Evolutionary conservation across 2,888 invertebrate species (phyloP), one percentile per base, ranked within the genome.

Genomic region (Meiosimyza decipiens): DNA sequence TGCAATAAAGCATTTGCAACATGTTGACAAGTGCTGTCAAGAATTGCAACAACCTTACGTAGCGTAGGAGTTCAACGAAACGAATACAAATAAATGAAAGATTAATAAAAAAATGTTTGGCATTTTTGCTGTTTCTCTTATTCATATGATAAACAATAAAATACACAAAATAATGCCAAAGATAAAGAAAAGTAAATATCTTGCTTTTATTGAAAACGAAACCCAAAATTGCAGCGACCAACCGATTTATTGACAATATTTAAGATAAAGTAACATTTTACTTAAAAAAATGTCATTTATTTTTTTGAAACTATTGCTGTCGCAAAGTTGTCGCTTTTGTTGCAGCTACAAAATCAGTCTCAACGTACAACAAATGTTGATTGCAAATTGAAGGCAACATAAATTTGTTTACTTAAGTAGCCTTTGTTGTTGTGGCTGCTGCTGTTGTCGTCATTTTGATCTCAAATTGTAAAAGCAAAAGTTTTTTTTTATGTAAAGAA

Each of bases 321-420:
- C 22, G 57, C 16, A 18, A 40, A 7, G 22, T 59, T 59, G 57
- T 59, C 54, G 16, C 4, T 59, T 18, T 59, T 59, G 57, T 59
- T 59, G 57, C 16, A 16, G 12, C 57, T 18, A 59, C 57, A 9
- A 59, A 59, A 22, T 59, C 57, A 59, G 54, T 54, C 18, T 28
- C 16, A 13, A 40, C 40, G 16, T 22, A 18, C 57, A 59, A 59
- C 57, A 59, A 59, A 59, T 18, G 22, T 59, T 40, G 40, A 40
- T 18, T 59, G 22, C 22, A 59, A 40, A 59, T 59, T 59, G 57
- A 22, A 16, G 13, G 22, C 57, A 59, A 59, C 57, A 59, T 59
- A 59, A 59, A 59, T 59, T 59, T 59, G 57, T 59, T 59, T 16
- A 13, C 22, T 15, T n/a, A 51, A 51, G 13, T 15, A 51, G 13